Evolutionary conservation across 2,888 invertebrate species (phyloP).

Genomic region (Netelia inedita): DNA sequence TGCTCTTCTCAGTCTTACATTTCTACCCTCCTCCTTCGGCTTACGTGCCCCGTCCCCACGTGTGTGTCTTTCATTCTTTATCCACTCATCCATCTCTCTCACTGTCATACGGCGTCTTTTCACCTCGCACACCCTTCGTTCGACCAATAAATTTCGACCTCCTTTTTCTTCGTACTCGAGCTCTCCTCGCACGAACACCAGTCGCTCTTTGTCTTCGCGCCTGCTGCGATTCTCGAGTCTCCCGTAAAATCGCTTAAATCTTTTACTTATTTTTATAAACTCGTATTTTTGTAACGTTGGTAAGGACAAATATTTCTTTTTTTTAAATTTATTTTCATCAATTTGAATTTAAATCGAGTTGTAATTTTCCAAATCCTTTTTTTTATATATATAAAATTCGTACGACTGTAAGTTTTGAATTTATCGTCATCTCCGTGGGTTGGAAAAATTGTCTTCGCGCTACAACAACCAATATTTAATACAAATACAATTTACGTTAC

Average conservation of each 20-base stretch:
- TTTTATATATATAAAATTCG: no score
- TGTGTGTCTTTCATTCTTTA: constrained; percentile 43
- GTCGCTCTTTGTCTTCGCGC: constrained; percentile 20
- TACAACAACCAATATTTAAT: neutral
- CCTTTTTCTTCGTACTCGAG: constrained; percentile 30
- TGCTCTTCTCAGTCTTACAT: constrained; percentile 54
- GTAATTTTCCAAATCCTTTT: no score
- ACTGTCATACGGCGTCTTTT: constrained; percentile 37
- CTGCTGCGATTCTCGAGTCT: constrained; percentile 20
- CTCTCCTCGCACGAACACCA: constrained; percentile 12
- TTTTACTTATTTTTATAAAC: neutral
- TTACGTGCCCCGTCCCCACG: constrained; percentile 17
- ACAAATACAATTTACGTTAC: constrained; percentile 22
- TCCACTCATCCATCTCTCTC: constrained; percentile 49
- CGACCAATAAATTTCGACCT: constrained; percentile 64
- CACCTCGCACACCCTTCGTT: constrained; percentile 43
- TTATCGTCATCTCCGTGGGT: no score
- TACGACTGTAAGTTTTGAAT: no score
- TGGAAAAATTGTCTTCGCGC: no score
- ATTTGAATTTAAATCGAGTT: neutral
- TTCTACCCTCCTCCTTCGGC: neutral
- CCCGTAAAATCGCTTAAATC: neutral
- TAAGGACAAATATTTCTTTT: neutral
- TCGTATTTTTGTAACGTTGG: neutral
- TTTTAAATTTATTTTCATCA: neutral